Evolutionary conservation across 2,888 invertebrate genomes (phyloP).

Genomic region (Taenaris catops): DNA sequence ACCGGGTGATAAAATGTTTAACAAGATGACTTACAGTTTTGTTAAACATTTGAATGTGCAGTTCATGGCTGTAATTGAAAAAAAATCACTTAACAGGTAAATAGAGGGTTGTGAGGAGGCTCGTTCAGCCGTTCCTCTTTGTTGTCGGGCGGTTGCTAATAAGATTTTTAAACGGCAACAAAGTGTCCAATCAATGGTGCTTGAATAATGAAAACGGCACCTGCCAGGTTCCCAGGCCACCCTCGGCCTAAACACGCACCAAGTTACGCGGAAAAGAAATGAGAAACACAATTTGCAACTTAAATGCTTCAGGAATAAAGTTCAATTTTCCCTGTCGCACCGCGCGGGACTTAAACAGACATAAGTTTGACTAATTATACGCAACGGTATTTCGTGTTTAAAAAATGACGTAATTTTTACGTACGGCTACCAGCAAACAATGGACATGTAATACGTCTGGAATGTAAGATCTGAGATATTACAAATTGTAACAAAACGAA

Average conservation of each 20-base stretch:
- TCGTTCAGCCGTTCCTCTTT: conserved; percentile 46
- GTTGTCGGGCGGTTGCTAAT: conserved; percentile 72
- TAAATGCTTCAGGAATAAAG: conserved; percentile 35
- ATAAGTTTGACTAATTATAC: conserved; percentile 67
- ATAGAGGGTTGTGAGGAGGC: conserved; percentile 52
- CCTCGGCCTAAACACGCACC: conserved; percentile 67
- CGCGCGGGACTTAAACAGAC: conserved; percentile 35
- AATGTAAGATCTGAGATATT: conserved; percentile 7
- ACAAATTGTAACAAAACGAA: conserved; percentile 13
- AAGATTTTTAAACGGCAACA: conserved; percentile 79
- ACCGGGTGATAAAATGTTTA: conserved; percentile 60
- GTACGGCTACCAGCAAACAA: conserved; percentile 7
- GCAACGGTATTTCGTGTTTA: conserved; percentile 57
- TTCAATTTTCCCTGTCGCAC: conserved; percentile 30
- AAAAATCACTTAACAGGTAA: conserved; percentile 76
- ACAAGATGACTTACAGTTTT: conserved; percentile 75
- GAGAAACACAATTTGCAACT: conserved; percentile 38
- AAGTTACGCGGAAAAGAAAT: conserved; percentile 36
- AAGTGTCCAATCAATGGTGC: conserved; percentile 78
- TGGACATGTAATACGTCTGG: conserved; percentile 6
- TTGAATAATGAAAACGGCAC: conserved; percentile 78
- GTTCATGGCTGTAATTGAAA: conserved; percentile 75
- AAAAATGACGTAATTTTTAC: conserved; percentile 38
- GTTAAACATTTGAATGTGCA: conserved; percentile 53
- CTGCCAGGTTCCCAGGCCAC: conserved; percentile 69